Conservation (phyloP, 2,797 vertebrate species). For the Poeciliopsis presidionis region DNA sequence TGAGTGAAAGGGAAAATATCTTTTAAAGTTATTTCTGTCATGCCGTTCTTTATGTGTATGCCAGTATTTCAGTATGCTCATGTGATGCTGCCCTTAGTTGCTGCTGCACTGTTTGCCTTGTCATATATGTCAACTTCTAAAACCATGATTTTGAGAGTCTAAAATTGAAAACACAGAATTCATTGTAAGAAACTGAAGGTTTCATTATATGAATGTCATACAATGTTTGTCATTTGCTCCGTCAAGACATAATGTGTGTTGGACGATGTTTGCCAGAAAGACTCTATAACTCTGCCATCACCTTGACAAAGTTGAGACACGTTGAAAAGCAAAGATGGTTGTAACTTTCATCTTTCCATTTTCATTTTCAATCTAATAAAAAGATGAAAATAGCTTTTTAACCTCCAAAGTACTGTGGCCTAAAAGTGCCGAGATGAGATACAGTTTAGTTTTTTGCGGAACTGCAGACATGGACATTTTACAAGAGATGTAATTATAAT, state of each 20-base stretch:
- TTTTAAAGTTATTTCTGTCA: not conserved
- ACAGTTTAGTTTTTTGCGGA: conserved; percentile 37
- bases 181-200: not conserved
- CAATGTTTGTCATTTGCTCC: not conserved
- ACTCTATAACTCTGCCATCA: not conserved
- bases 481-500: conserved; percentile 47
- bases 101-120: not conserved
- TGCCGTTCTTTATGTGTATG: not conserved
- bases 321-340: conserved; percentile 7
- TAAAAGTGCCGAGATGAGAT: conserved; percentile 29
- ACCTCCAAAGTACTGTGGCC: conserved; percentile 14
- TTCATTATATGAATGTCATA: not conserved
- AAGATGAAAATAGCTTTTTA: conserved; percentile 44
- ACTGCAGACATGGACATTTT: conserved; percentile 48
- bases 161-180: not conserved
- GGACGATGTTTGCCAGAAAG: not conserved
- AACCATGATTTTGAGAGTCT: not conserved
- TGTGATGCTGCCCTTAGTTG: not conserved
- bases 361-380: conserved; percentile 37
- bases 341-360: conserved; percentile 44
- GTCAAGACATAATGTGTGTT: not conserved
- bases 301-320: conserved; percentile 15
- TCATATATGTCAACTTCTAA: not conserved
- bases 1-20: not conserved
- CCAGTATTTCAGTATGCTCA: not conserved